Evolutionary conservation across 2,888 invertebrate genomes (phyloP).

Genomic region (Priocnemis perturbator): DNA sequence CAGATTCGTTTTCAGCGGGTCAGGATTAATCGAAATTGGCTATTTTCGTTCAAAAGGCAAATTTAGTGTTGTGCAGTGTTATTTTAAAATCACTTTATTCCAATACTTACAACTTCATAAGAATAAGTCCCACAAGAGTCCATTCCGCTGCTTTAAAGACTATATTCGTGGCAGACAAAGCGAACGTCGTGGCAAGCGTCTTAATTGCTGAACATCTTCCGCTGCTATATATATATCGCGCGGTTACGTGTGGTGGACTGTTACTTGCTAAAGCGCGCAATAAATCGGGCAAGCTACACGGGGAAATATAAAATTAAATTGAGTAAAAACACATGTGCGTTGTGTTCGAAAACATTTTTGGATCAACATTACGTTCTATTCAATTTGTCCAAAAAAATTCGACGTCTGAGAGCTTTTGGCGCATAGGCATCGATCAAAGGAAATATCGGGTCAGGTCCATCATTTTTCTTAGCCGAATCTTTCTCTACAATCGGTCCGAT

Average conservation of each 20-base stretch:
- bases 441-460: conserved; percentile 76
- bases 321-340: conserved; percentile 11
- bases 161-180: conserved; percentile 83
- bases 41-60: too few relatives aligned
- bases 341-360: neutral
- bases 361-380: conserved; percentile 78
- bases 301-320: conserved; percentile 18
- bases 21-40: too few relatives aligned
- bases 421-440: conserved; percentile 83
- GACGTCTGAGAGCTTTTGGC: conserved; percentile 81
- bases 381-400: conserved; percentile 83
- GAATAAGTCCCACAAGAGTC: conserved; percentile 82
- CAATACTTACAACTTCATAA: conserved; percentile 81
- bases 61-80: too few relatives aligned
- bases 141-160: conserved; percentile 84
- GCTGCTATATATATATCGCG: conserved; percentile 50
- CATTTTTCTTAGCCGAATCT: conserved; percentile 50
- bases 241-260: conserved; percentile 36
- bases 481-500: conserved; percentile 62
- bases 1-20: too few relatives aligned
- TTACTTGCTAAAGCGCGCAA: conserved; percentile 75
- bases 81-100: conserved; percentile 16
- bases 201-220: conserved; percentile 58
- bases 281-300: conserved; percentile 77
- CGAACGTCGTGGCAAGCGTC: conserved; percentile 80